Evolutionary conservation across 2,888 invertebrate species (phyloP), one percentile per base, ranked within the genome.

Genomic region (Andrena flavipes): DNA sequence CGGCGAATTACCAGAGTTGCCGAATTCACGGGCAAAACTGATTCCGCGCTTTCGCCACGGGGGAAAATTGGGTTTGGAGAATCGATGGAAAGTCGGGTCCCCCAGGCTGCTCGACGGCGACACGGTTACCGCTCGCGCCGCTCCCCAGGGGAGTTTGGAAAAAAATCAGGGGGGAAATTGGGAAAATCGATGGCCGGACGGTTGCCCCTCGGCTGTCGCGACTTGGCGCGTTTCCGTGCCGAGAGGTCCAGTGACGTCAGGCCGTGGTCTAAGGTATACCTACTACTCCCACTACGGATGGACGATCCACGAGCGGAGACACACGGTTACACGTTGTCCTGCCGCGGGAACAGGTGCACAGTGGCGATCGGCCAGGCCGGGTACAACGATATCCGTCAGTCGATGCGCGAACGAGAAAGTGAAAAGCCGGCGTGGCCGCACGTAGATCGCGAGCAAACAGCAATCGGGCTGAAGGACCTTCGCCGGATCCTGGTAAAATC

Each of bases 401-500:
- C 88, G 86, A 80, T 76, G 74, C 78, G 85, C 87, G 85, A 84
- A 77, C 88, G 88, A 85, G 88, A 88, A 88, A 88, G 88, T 87
- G 88, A 88, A 80, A 81, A 88, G 84, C 83, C 86, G 82, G 73
- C 35, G 59, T 62, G 33, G 74, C 72, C 51, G 82, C 42, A 59
- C 49, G 16, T 33, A 16, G 59, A 72, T 72, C 72, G 63, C 35
- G 65, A 56, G 33, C 26, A 49, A 60, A 42, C 48, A 42, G 42
- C 42, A 5, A 42, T 33, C 30, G 6, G 8, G 29, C 16, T 4
- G 26, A 56, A 20, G 71, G 23, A 29, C 59, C 6, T 26, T 3
- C 42, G 30, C 1, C 42, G 62, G 64, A 63, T 42, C 23, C 56
- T 49, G 68, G 60, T 51, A 62, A 42, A 16, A 72, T 76, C 33